These are phyloP conservation scores for Scophthalmus maximus DNA, from an alignment of 2,113 vertebrate species.

Conservation along the genomic window DNA sequence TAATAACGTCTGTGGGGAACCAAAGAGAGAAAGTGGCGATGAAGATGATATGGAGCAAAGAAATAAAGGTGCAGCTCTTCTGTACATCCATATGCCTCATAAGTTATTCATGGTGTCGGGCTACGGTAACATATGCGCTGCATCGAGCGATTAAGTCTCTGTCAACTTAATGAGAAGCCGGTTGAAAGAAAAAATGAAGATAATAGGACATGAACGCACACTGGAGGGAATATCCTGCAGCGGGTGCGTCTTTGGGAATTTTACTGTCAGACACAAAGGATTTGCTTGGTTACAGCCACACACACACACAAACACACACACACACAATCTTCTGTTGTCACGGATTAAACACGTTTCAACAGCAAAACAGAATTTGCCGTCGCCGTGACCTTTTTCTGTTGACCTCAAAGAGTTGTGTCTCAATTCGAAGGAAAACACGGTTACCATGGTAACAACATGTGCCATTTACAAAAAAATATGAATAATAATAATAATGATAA, in stretches of 20 bases:
- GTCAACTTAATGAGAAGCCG: neutral
- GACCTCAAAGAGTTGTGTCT: too few relatives aligned
- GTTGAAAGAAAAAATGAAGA: neutral
- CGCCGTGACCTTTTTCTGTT: too few relatives aligned
- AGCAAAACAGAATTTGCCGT: too few relatives aligned
- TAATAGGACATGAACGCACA: neutral
- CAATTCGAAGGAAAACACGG: too few relatives aligned
- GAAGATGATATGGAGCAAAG: slow-evolving; percentile 1
- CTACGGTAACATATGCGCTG: neutral
- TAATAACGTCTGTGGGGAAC: slow-evolving; percentile 35
- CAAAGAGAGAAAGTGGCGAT: slow-evolving; percentile 8
- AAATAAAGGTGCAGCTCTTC: neutral
- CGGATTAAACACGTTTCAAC: too few relatives aligned
- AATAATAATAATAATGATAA: neutral
- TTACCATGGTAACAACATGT: too few relatives aligned
- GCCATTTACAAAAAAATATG: too few relatives aligned
- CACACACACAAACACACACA: neutral
- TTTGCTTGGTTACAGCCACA: neutral
- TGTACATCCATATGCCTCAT: neutral
- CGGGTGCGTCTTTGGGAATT: neutral
- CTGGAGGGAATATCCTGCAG: neutral
- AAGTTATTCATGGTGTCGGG: neutral
- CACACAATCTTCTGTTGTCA: too few relatives aligned
- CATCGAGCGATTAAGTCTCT: neutral
- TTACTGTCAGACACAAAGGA: neutral